Evolutionary conservation across 1,140 invertebrate genomes (phyloP), one percentile per base, ranked within the genome.

Genomic region (Temnothorax longispinosus): DNA sequence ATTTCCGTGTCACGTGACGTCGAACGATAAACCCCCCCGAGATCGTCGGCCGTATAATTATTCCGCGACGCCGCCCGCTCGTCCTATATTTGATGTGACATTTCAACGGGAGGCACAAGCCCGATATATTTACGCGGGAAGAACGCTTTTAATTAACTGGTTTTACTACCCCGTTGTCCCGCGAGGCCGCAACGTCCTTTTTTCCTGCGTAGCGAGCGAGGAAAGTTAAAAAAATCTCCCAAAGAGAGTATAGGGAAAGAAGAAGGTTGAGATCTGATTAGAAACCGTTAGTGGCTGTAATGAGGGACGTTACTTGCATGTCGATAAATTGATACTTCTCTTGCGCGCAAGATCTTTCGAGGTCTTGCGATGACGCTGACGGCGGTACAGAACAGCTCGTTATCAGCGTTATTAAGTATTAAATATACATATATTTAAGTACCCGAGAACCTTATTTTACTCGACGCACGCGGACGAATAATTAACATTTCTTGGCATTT

Each of bases 1-100:
- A 87, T 80, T 90, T 91, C 89, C 89, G 89, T 58, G 82, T 90
- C 89, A 91, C 74, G 78, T 88, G 90, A 90, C 86, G 52, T 50
- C 41, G 52, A 60, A 72, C 87, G 74, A 91, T 90, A 90, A 91
- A 82, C 89, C 77, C 67, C n/a, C 67, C 56, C 74, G 38, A 85
- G 87, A 90, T 90, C 76, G 77, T 41, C 77, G 82, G 60, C 60
- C 80, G 56, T 85, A 75, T 90, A 86, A 85, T 90, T 90, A 87
- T 90, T 90, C 82, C 62, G 67, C 75, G 77, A 82, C 84, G 72
- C 75, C 64, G 50, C 74, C 54, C 76, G 60, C 71, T 85, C 56
- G 76, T 84, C 72, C 77, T 52, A 84, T 60, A 90, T 86, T 87
- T 47, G 72, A 89, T 74, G 62, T 60, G 64, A 50, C 58, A 52